A percentile compares a stretch with the other conserved stretches of the same genome.
Evolutionary conservation across 2,113 vertebrate species (phyloP).

Genomic region (Oncorhynchus clarkii): DNA sequence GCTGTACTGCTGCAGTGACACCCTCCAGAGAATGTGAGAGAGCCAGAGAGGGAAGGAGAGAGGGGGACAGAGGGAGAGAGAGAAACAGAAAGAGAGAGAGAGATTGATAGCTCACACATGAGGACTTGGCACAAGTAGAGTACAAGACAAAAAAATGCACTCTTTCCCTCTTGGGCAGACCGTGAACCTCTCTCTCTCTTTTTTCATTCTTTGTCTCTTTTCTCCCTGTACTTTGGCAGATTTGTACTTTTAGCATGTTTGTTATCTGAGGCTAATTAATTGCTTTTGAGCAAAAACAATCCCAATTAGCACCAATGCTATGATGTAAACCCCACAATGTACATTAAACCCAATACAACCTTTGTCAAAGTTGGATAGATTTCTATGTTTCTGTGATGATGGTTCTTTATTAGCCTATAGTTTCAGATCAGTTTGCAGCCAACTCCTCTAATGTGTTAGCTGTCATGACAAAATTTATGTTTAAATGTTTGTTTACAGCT

Average conservation of each 20-base stretch:
- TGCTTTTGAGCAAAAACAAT: too few relatives aligned
- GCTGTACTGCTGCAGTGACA: conserved; percentile 27
- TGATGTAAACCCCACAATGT: too few relatives aligned
- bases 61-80: neutral
- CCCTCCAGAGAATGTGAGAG: conserved; percentile 15
- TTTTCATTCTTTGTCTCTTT: conserved; percentile 7
- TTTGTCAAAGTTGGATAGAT: too few relatives aligned
- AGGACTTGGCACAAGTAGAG: conserved; percentile 50
- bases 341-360: too few relatives aligned
- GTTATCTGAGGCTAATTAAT: neutral
- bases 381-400: too few relatives aligned
- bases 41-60: neutral
- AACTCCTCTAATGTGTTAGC: too few relatives aligned
- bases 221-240: neutral
- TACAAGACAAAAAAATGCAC: conserved; percentile 26
- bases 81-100: conserved; percentile 3
- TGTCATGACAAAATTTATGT: too few relatives aligned
- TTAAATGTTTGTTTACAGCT: too few relatives aligned
- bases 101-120: conserved; percentile 50
- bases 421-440: too few relatives aligned
- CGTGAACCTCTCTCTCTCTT: neutral
- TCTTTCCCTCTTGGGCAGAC: conserved; percentile 24
- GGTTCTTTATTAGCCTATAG: too few relatives aligned
- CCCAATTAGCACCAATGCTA: too few relatives aligned
- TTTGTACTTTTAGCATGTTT: neutral